A percentile compares a stretch with the other conserved stretches of the same genome.
These are phyloP conservation scores for Leptopilina boulardi DNA, from an alignment of 1,140 invertebrate genomes.

Conservation along the genomic window DNA sequence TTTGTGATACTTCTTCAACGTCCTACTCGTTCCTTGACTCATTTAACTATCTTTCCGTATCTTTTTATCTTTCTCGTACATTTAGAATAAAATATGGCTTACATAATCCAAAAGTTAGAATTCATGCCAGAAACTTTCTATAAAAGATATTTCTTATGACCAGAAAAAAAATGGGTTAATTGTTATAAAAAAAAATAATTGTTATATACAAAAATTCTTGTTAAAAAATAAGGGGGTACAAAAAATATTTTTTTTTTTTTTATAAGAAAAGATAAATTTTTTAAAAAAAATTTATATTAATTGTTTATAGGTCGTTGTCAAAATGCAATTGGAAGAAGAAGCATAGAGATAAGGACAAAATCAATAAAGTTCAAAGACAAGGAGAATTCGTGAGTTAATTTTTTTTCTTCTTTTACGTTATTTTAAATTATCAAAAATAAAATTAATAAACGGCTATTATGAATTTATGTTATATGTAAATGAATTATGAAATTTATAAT, in stretches of 20 bases:
- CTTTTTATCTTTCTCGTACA: constrained; percentile 37
- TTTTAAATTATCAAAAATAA: background rate
- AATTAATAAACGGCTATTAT: too few relatives aligned
- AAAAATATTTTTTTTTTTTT: constrained; percentile 9
- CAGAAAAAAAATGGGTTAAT: too few relatives aligned
- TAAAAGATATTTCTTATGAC: background rate
- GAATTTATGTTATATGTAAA: too few relatives aligned
- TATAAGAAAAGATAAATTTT: constrained; percentile 32
- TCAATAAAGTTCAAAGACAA: constrained; percentile 31
- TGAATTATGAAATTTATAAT: too few relatives aligned
- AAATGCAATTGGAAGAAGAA: constrained; percentile 49
- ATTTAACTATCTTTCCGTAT: constrained; percentile 8
- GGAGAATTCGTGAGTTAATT: constrained; percentile 45
- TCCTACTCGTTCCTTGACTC: constrained; percentile 2
- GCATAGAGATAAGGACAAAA: constrained; percentile 41
- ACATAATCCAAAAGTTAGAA: background rate
- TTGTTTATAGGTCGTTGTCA: constrained; percentile 51
- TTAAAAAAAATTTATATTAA: constrained; percentile 35
- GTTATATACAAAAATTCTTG: too few relatives aligned
- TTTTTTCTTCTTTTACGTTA: background rate
- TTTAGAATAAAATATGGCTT: constrained; percentile 8
- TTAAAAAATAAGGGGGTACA: too few relatives aligned
- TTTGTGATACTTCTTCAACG: background rate
- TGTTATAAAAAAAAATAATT: too few relatives aligned
- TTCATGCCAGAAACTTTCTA: background rate